Conservation (phyloP, 1,140 invertebrate species). For the Chironomus striatipennis region DNA sequence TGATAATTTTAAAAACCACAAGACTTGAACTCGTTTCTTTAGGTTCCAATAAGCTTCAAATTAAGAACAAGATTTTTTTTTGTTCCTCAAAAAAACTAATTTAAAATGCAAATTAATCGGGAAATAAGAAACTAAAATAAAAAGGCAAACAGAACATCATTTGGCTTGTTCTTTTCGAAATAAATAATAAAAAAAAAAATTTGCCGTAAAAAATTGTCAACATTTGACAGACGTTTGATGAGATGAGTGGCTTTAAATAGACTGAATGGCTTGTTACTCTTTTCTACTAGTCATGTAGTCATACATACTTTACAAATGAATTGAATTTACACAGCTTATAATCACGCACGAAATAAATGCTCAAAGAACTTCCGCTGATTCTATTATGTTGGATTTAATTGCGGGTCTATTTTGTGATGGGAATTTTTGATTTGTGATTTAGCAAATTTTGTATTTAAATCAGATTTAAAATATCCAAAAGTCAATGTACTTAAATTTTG, state of each 20-base stretch:
- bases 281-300: neutral
- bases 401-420: no score
- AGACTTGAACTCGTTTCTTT: neutral
- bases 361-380: neutral
- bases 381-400: neutral
- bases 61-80: neutral
- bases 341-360: neutral
- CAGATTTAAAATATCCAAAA: no score
- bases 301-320: neutral
- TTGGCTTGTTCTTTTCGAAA: neutral
- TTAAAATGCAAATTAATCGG: conserved; percentile 8
- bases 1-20: neutral
- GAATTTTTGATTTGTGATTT: no score
- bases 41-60: neutral
- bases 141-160: neutral
- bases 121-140: neutral
- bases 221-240: neutral
- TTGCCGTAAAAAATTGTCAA: conserved; percentile 1
- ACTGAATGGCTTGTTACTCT: neutral
- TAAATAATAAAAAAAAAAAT: neutral
- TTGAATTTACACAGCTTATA: neutral
- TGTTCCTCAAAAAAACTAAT: neutral
- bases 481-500: no score
- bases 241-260: conserved; percentile 1
- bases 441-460: no score